These are phyloP conservation scores for Elgaria multicarinata DNA, from an alignment of 2,113 vertebrate species.

Conservation along the genomic window DNA sequence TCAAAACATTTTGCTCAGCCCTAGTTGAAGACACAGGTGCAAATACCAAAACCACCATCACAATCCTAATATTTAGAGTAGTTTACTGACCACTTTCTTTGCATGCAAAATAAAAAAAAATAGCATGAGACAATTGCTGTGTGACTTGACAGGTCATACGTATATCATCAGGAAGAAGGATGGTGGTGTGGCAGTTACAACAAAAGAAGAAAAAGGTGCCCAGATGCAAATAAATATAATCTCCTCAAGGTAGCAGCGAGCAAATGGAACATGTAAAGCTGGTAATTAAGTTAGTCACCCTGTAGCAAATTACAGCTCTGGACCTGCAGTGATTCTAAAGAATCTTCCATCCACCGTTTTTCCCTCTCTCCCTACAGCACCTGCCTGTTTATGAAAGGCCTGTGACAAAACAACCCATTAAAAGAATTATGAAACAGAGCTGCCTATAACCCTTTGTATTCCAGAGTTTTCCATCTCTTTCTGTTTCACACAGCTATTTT, in stretches of 20 bases:
- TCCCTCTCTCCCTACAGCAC: slow-evolving; percentile 1
- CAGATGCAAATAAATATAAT: slow-evolving; percentile 54
- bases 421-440: slow-evolving; percentile 50
- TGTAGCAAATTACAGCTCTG: slow-evolving; percentile 27
- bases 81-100: background rate
- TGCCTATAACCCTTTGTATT: slow-evolving; percentile 40
- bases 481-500: rapidly evolving
- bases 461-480: slow-evolving; percentile 59
- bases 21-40: background rate
- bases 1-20: background rate
- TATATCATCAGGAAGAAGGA: background rate
- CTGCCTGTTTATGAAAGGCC: slow-evolving; percentile 60
- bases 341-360: slow-evolving; percentile 46
- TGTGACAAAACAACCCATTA: slow-evolving; percentile 66
- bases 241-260: slow-evolving; percentile 45
- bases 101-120: background rate
- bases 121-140: background rate
- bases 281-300: slow-evolving; percentile 63
- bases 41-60: background rate
- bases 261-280: slow-evolving; percentile 29
- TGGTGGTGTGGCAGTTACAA: slow-evolving; percentile 22
- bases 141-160: background rate
- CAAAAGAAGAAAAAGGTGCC: slow-evolving; percentile 46
- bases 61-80: background rate
- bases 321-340: slow-evolving; percentile 13